Percentiles rank a stretch among this genome's conserved stretches.
Conservation (phyloP, 2,888 invertebrate genomes). For the Agrypnus murinus region DNA sequence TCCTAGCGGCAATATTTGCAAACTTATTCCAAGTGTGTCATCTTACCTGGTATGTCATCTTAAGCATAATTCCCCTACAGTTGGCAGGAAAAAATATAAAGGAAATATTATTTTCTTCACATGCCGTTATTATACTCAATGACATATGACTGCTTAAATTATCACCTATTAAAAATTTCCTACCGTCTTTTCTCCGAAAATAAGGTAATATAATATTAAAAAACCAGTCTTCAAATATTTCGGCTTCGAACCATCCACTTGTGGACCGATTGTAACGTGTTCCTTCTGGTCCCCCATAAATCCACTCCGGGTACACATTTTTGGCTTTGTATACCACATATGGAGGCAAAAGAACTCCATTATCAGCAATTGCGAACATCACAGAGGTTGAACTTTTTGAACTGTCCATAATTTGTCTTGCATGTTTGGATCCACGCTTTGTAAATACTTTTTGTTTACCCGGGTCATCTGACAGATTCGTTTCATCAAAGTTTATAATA, state of each 20-base stretch:
- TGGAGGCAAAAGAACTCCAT: constrained; percentile 21
- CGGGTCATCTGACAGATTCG: constrained; percentile 64
- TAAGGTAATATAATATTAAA: constrained; percentile 55
- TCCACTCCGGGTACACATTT: neutral
- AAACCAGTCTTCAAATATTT: constrained; percentile 23
- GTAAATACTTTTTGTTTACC: constrained; percentile 53
- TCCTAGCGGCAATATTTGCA: too few relatives aligned
- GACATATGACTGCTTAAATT: constrained; percentile 60
- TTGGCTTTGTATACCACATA: constrained; percentile 38
- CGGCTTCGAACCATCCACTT: constrained; percentile 14
- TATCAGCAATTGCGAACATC: constrained; percentile 6
- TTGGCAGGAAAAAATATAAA: too few relatives aligned
- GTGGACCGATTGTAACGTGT: neutral
- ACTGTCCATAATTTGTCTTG: constrained; percentile 45
- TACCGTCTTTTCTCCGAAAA: constrained; percentile 54
- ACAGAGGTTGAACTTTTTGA: neutral
- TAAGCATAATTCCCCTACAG: too few relatives aligned
- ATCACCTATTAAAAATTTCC: constrained; percentile 62
- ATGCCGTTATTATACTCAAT: constrained; percentile 56
- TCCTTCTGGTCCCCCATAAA: neutral
- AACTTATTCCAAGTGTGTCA: too few relatives aligned
- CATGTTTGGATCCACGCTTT: constrained; percentile 56
- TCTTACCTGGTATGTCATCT: too few relatives aligned
- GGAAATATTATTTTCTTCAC: constrained; percentile 60
- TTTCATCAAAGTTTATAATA: too few relatives aligned